These are phyloP conservation scores for Luperina nickerlii DNA, from an alignment of 2,888 invertebrate genomes.

Conservation along the genomic window DNA sequence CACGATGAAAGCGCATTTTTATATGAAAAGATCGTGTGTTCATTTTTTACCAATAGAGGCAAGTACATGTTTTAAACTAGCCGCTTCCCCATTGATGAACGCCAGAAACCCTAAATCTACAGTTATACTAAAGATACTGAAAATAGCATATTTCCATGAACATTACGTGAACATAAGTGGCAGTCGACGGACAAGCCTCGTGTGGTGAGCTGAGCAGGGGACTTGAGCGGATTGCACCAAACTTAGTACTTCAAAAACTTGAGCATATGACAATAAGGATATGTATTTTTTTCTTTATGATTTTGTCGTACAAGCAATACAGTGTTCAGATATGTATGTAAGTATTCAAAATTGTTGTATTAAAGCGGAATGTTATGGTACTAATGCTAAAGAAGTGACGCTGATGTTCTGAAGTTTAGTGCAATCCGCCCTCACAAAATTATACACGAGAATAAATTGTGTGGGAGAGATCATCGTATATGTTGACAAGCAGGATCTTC, in stretches of 20 bases:
- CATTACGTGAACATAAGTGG: conserved; percentile 46
- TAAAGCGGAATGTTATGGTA: conserved; percentile 43
- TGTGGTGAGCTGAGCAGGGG: conserved; percentile 58
- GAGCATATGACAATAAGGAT: conserved; percentile 43
- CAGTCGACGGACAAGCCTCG: conserved; percentile 60
- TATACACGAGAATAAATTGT: conserved; percentile 54
- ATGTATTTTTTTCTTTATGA: conserved; percentile 23
- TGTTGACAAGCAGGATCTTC: conserved; percentile 49
- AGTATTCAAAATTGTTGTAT: conserved; percentile 26
- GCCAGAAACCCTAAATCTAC: conserved; percentile 52
- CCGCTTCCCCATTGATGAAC: conserved; percentile 43
- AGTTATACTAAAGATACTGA: conserved; percentile 40
- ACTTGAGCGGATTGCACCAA: conserved; percentile 49
- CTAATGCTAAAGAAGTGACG: conserved; percentile 26
- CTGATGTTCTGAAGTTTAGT: conserved; percentile 37
- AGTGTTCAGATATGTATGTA: conserved; percentile 37
- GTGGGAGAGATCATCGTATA: conserved; percentile 63
- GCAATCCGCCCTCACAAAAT: conserved; percentile 58
- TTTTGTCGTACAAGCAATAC: conserved; percentile 11
- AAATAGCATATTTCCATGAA: conserved; percentile 46
- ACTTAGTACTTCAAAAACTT: conserved; percentile 28
- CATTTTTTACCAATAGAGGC: conserved; percentile 38
- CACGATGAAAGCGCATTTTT: conserved; percentile 43
- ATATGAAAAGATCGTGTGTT: conserved; percentile 52
- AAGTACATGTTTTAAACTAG: conserved; percentile 49